A percentile compares a stretch with the other conserved stretches of the same genome.
phyloP scores from a whole-genome alignment of 2,113 vertebrate species.

The Chrysemys picta region DNA sequence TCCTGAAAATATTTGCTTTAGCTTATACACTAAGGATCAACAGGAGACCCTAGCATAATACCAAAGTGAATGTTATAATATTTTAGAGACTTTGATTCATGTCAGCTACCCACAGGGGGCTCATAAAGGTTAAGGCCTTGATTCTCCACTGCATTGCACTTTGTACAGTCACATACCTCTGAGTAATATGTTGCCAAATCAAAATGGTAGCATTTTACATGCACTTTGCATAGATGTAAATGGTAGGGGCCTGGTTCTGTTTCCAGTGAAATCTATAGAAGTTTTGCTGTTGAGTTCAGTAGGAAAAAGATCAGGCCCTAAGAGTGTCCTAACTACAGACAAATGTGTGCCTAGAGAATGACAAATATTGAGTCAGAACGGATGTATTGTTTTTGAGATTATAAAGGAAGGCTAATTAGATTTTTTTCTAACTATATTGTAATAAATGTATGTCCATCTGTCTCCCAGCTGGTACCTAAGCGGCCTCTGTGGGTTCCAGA shows the following conservation, averaged over 20 bases:
- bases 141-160: not conserved
- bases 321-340: not conserved
- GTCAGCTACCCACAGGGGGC: not conserved
- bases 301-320: not conserved
- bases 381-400: fast-evolving
- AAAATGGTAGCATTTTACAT: fast-evolving
- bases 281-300: not conserved
- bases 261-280: not conserved
- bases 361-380: fast-evolving
- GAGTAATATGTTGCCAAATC: not conserved
- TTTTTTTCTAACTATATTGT: not conserved
- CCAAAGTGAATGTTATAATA: not conserved
- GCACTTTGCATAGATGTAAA: not conserved
- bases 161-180: not conserved
- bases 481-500: not conserved
- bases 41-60: not conserved
- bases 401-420: not conserved
- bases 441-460: not conserved
- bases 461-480: fast-evolving
- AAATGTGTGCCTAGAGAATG: not conserved
- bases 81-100: not conserved
- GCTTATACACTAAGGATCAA: not conserved
- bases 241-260: not conserved
- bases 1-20: not conserved
- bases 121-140: not conserved